Evolutionary conservation across 2,797 vertebrate genomes (phyloP).

Genomic region (Acanthopagrus latus): DNA sequence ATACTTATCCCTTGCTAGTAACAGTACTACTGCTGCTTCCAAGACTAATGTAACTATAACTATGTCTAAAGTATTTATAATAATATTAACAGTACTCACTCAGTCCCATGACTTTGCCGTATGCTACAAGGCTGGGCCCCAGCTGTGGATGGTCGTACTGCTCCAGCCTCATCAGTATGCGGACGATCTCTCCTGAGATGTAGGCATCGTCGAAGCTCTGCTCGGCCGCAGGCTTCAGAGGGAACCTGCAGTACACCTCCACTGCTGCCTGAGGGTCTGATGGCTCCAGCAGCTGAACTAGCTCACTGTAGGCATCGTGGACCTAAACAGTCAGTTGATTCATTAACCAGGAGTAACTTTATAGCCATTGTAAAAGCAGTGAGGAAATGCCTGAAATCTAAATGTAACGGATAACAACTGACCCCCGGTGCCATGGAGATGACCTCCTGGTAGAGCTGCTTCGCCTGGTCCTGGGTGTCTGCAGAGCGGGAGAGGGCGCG

Average conservation of each 20-base stretch:
- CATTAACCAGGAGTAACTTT: background rate
- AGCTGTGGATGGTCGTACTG: slow-evolving; percentile 80
- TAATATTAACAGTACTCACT: slow-evolving; percentile 58
- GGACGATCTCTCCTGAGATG: slow-evolving; percentile 82
- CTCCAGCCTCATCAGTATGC: slow-evolving; percentile 79
- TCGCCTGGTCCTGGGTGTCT: slow-evolving; percentile 63
- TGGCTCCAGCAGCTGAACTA: slow-evolving; percentile 77
- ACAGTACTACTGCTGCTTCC: background rate
- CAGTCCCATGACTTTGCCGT: slow-evolving; percentile 83
- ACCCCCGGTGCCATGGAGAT: slow-evolving; percentile 81
- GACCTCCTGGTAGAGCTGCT: slow-evolving; percentile 76
- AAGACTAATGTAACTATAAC: background rate
- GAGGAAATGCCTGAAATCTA: slow-evolving; percentile 8
- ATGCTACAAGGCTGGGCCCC: slow-evolving; percentile 69
- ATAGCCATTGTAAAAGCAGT: background rate
- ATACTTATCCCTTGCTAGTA: background rate
- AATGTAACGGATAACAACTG: slow-evolving; percentile 17
- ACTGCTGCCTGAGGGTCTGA: slow-evolving; percentile 77
- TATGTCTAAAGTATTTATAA: background rate
- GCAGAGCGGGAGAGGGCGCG: slow-evolving; percentile 68
- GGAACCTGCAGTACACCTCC: slow-evolving; percentile 81
- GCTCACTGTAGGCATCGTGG: slow-evolving; percentile 80
- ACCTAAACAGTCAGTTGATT: slow-evolving; percentile 60
- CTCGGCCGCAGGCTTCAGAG: slow-evolving; percentile 71
- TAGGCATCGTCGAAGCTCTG: slow-evolving; percentile 83